Evolutionary conservation across 1,140 invertebrate species (phyloP).

Genomic region (Apocrypta bakeri): DNA sequence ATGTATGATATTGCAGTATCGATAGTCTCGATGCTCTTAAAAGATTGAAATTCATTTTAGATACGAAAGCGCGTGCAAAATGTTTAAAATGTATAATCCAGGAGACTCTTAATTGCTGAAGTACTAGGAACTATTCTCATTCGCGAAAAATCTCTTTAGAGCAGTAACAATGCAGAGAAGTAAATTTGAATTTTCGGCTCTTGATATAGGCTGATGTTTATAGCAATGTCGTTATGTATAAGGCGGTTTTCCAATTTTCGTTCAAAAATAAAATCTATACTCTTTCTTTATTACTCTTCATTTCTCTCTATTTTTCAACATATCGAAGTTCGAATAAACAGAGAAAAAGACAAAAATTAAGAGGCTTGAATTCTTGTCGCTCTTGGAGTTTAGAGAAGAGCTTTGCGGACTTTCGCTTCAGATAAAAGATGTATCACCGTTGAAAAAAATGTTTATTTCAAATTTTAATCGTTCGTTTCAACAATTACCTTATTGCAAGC

Average conservation of each 20-base stretch:
- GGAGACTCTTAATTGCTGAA: no score
- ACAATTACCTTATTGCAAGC: no score
- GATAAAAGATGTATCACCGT: not conserved
- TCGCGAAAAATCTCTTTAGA: no score
- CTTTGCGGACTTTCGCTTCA: not conserved
- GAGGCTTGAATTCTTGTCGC: not conserved
- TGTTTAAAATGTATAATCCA: no score
- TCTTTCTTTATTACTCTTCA: not conserved
- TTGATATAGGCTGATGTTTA: no score
- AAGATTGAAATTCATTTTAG: conserved; percentile 21
- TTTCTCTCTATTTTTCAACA: not conserved
- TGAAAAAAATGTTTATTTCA: no score
- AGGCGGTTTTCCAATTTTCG: not conserved
- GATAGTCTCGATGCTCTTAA: conserved; percentile 32
- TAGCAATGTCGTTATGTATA: no score
- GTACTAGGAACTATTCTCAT: no score
- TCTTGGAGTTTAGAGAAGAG: not conserved
- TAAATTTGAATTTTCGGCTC: no score
- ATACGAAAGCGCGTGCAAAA: no score
- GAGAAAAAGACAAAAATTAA: not conserved
- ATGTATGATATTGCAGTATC: no score
- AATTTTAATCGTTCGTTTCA: not conserved
- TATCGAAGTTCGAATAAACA: not conserved
- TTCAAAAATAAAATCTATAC: not conserved
- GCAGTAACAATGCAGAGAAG: no score